phyloP scores from a whole-genome alignment of 2,113 vertebrate genomes.

The Plecotus auritus region DNA sequence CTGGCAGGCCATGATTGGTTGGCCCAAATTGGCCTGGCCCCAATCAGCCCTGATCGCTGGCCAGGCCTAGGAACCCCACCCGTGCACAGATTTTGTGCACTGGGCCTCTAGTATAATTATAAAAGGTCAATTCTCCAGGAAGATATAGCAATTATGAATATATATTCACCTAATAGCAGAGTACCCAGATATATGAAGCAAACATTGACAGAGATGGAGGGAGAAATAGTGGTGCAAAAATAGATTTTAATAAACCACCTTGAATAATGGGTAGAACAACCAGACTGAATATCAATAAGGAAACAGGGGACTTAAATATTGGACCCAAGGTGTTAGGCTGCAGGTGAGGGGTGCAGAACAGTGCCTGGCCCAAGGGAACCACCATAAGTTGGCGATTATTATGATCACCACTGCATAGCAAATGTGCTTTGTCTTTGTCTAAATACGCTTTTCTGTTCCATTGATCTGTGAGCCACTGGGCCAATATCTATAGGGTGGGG shows the following conservation, averaged over 20 bases:
- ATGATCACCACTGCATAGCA: not conserved
- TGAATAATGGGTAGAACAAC: not conserved
- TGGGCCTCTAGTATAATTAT: not conserved
- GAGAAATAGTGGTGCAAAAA: not conserved
- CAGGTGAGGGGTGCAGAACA: not conserved
- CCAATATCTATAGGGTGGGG: not conserved
- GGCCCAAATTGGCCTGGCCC: too few species aligned
- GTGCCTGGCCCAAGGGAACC: not conserved
- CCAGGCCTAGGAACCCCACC: too few species aligned
- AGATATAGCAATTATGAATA: not conserved
- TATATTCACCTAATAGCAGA: not conserved
- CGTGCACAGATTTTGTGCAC: too few species aligned
- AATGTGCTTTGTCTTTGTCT: not conserved
- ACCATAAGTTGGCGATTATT: rapidly evolving
- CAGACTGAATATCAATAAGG: not conserved
- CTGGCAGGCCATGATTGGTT: too few species aligned
- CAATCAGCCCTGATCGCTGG: rapidly evolving
- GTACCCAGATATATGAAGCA: not conserved
- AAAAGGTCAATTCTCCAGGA: not conserved
- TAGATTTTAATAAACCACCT: not conserved
- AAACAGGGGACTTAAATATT: not conserved
- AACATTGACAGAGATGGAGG: not conserved
- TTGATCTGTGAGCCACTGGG: not conserved
- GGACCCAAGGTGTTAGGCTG: not conserved
- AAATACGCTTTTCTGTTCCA: not conserved